Evolutionary conservation across 2,888 invertebrate genomes (phyloP).

Genomic region (Melitaea athalia): DNA sequence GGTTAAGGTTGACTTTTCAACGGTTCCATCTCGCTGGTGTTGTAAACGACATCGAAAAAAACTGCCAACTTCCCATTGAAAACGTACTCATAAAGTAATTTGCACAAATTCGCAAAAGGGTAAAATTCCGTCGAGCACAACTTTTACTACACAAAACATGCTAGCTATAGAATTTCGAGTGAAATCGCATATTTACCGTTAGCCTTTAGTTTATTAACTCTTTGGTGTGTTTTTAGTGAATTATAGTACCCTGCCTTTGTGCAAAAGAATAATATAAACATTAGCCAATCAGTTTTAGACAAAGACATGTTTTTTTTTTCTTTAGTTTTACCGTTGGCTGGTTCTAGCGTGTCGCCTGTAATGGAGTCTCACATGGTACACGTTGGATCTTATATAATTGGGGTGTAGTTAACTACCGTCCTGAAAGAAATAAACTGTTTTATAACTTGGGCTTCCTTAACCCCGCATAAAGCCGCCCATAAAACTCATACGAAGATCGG

Average conservation of each 20-base stretch:
- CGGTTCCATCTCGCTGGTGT: slow-evolving; percentile 56
- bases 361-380: slow-evolving; percentile 13
- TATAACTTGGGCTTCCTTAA: slow-evolving; percentile 78
- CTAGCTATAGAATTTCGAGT: slow-evolving; percentile 60
- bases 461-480: slow-evolving; percentile 77
- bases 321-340: not conserved
- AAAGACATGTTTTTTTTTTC: not conserved
- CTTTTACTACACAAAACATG: slow-evolving; percentile 66
- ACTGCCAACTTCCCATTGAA: slow-evolving; percentile 58
- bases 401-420: slow-evolving; percentile 58
- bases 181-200: slow-evolving; percentile 56
- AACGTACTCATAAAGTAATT: slow-evolving; percentile 77
- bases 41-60: slow-evolving; percentile 65
- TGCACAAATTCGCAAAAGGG: slow-evolving; percentile 81
- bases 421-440: slow-evolving; percentile 80
- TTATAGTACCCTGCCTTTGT: slow-evolving; percentile 37
- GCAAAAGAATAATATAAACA: not conserved
- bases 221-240: slow-evolving; percentile 48
- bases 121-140: slow-evolving; percentile 61
- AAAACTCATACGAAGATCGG: slow-evolving; percentile 81
- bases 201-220: slow-evolving; percentile 62
- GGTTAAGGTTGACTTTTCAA: slow-evolving; percentile 53
- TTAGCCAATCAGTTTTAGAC: not conserved
- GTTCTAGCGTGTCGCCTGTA: not conserved
- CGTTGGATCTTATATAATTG: slow-evolving; percentile 26